Base-by-base conservation (phyloP, 1,140 invertebrate genomes). In the Drosophila erecta region DNA sequence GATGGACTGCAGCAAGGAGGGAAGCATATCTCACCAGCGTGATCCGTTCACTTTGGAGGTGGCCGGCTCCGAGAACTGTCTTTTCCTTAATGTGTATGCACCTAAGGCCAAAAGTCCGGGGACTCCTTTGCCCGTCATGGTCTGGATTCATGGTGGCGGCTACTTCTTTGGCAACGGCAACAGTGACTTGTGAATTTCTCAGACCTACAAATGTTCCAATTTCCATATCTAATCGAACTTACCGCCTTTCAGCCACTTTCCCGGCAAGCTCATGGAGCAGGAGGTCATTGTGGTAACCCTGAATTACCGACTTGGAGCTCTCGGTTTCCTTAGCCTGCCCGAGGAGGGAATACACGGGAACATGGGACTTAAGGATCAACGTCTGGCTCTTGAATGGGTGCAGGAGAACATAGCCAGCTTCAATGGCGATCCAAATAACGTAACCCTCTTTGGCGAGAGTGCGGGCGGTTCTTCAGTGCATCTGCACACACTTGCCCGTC, bases 221-320 rank as follows among this genome's bases (percentile, higher is more conserved):
- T 6, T 5, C 22, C 24, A 17, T 11, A 58, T 7, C 12, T 43
- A 35, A 47, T 70, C 27, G 49, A 1, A n/a, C 40, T 8, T 4
- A 8, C 0, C 61, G 49, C 1, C 62, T 65, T 44, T 20, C 84
- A 93, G 87, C 85, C 93, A 59, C 46, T 83, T 76, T 51, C 93
- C 94, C 1, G 94, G 94, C 58, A 95, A 94, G 79, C 87, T 96
- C 1, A 93, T 96, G 92, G 93, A 94, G 64, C 93, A 94, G 47
- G 93, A 95, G 51, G 93, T 95, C 3, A 92, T 95, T 50, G 87
- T 95, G 30, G 94, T 95, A 1, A 95, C 95, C 0, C 81, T 95
- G 7, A 95, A 95, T 71, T 95, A 95, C 81, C 93, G 95, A 41
- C 81, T 94, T 10, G 95, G 94, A 74, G 93, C 94, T 1, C 83